Percentiles rank a stretch among this genome's conserved stretches.
Conservation (phyloP, 2,113 vertebrate genomes). For the Illadopsis cleaveri region DNA sequence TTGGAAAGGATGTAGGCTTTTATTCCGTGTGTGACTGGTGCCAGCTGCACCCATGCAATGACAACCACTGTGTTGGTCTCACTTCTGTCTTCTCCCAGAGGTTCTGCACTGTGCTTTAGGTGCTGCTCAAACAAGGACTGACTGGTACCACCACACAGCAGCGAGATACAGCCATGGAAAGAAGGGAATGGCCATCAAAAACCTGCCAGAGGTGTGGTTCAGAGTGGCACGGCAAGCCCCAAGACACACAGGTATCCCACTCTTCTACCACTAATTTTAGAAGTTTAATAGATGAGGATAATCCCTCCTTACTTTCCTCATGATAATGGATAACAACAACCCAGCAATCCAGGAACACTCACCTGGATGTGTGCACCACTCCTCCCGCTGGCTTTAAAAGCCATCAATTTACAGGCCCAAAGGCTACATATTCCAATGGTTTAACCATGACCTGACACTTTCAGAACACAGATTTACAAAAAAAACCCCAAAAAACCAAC, state of each 20-base stretch:
- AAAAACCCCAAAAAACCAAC: too few species aligned
- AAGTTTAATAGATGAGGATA: not conserved
- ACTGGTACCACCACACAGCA: accelerated
- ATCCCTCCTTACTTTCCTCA: not conserved
- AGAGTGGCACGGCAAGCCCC: not conserved
- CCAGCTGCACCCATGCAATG: not conserved
- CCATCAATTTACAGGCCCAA: not conserved
- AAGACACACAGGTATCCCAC: accelerated
- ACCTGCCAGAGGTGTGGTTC: not conserved
- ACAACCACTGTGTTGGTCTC: not conserved
- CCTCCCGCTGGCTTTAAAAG: accelerated
- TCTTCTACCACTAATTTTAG: not conserved
- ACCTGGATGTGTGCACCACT: not conserved
- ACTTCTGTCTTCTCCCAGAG: not conserved
- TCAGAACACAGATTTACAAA: not conserved
- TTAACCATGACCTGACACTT: not conserved
- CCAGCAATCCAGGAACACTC: not conserved
- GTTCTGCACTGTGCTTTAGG: not conserved
- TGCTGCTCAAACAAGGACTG: not conserved
- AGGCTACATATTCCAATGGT: not conserved
- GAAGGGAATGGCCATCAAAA: not conserved
- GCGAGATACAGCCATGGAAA: accelerated
- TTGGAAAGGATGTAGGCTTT: not conserved
- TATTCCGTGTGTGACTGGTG: not conserved
- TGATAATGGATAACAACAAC: too few species aligned